These are phyloP conservation scores for Dorcus hopei DNA, from an alignment of 2,888 invertebrate species.

Conservation along the genomic window DNA sequence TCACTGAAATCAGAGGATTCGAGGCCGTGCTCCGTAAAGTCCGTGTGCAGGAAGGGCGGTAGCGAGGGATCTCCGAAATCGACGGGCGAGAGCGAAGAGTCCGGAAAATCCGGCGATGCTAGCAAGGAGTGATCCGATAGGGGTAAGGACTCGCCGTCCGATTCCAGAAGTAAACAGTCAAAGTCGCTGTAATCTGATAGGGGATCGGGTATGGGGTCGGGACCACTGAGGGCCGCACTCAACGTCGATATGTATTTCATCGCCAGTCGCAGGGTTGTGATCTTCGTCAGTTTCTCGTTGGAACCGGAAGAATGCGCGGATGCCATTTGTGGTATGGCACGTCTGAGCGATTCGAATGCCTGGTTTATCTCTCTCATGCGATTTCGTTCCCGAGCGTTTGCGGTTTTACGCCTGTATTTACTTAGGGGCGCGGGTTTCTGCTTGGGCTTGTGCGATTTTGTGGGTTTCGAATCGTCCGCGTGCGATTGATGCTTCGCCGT, in stretches of 20 bases:
- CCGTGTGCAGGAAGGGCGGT: slow-evolving; percentile 42
- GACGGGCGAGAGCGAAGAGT: slow-evolving; percentile 58
- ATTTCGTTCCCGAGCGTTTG: slow-evolving; percentile 82
- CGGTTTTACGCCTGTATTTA: slow-evolving; percentile 86
- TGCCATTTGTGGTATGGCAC: slow-evolving; percentile 65
- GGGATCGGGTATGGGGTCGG: slow-evolving; percentile 20
- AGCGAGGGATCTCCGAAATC: slow-evolving; percentile 49
- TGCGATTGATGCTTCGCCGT: slow-evolving; percentile 33
- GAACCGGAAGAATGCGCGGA: slow-evolving; percentile 45
- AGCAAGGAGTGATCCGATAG: slow-evolving; percentile 56
- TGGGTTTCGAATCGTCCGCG: slow-evolving; percentile 21
- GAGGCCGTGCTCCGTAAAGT: slow-evolving; percentile 43
- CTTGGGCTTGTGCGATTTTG: slow-evolving; percentile 50
- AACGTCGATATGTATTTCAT: slow-evolving; percentile 83
- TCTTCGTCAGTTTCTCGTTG: slow-evolving; percentile 83
- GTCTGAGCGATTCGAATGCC: slow-evolving; percentile 79
- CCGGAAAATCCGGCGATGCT: slow-evolving; percentile 51
- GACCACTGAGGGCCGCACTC: slow-evolving; percentile 56
- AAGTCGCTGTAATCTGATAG: slow-evolving; percentile 44
- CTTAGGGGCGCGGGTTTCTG: slow-evolving; percentile 73
- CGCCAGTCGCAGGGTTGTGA: slow-evolving; percentile 80
- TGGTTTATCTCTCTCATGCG: slow-evolving; percentile 88
- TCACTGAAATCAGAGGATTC: slow-evolving; percentile 46
- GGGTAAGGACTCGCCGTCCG: slow-evolving; percentile 58
- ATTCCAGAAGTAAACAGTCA: slow-evolving; percentile 54